These are phyloP conservation scores for Galaxias olidus DNA, from an alignment of 2,797 vertebrate species.

Conservation along the genomic window DNA sequence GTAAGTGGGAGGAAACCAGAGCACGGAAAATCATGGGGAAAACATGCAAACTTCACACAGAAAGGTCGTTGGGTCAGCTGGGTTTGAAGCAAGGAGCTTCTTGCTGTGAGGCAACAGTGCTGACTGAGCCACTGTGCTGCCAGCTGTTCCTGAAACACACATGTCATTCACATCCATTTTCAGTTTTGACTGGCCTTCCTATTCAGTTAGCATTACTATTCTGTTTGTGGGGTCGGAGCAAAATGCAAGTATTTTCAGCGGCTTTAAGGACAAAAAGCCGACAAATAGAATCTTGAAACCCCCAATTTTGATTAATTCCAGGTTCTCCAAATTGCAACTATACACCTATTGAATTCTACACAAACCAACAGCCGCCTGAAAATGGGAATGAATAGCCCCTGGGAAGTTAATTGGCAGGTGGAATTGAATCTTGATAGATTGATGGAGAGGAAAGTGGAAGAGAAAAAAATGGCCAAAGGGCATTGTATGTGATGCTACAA, in stretches of 20 bases:
- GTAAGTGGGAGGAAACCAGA: no score
- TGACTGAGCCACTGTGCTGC: no score
- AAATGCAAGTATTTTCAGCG: background rate
- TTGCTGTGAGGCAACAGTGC: no score
- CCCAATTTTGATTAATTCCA: conserved; percentile 29
- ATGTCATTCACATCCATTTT: no score
- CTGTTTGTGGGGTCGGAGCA: background rate
- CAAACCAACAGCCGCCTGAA: conserved; percentile 32
- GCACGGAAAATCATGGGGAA: no score
- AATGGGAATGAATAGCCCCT: conserved; percentile 34
- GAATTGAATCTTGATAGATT: conserved; percentile 62
- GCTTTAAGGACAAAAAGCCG: conserved; percentile 8
- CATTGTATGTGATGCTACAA: conserved; percentile 57
- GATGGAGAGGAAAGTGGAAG: conserved; percentile 49
- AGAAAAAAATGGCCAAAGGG: conserved; percentile 38
- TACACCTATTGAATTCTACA: conserved; percentile 34
- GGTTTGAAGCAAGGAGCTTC: no score
- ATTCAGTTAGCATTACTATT: no score
- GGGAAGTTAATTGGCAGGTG: conserved; percentile 47
- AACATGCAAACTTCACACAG: no score
- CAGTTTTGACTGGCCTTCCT: no score
- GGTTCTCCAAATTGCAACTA: conserved; percentile 27
- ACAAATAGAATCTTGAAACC: conserved; percentile 16
- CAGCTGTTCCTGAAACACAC: no score
- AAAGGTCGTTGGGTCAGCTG: no score